phyloP scores from a whole-genome alignment of 2,888 invertebrate genomes.

The Hydriomena furcata region DNA sequence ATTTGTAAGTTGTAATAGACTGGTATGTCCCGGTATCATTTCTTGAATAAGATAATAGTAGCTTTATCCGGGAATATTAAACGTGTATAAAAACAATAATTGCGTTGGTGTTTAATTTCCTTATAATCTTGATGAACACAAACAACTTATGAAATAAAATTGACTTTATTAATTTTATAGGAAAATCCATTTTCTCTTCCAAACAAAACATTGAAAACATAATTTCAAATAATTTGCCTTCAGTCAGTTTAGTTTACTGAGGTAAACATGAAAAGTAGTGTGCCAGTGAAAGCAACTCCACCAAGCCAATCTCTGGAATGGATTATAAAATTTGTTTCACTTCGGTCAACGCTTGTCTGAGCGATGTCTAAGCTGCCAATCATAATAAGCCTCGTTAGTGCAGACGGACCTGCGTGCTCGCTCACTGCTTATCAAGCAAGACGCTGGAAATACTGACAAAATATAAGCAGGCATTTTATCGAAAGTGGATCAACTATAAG shows the following conservation, averaged over 20 bases:
- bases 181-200: too few species aligned
- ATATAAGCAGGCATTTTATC: constrained; percentile 28
- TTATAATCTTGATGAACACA: too few species aligned
- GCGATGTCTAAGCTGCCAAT: constrained; percentile 59
- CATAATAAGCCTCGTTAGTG: constrained; percentile 58
- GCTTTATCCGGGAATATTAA: neutral
- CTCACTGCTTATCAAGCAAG: constrained; percentile 34
- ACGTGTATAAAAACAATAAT: too few species aligned
- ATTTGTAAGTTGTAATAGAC: constrained; percentile 49
- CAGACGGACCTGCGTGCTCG: constrained; percentile 41
- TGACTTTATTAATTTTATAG: neutral
- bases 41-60: constrained; percentile 15
- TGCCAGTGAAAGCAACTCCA: constrained; percentile 43
- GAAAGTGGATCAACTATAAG: constrained; percentile 31
- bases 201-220: too few species aligned
- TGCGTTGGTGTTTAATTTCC: too few species aligned
- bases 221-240: too few species aligned
- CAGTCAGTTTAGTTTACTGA: constrained; percentile 30
- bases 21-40: constrained; percentile 32
- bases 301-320: constrained; percentile 34
- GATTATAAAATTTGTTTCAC: constrained; percentile 24
- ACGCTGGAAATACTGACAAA: constrained; percentile 41
- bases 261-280: constrained; percentile 29
- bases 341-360: constrained; percentile 39
- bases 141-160: too few species aligned